A percentile compares a stretch with the other conserved stretches of the same genome.
These are phyloP conservation scores for Cynopterus sphinx DNA, from an alignment of 2,797 vertebrate genomes.

Conservation along the genomic window DNA sequence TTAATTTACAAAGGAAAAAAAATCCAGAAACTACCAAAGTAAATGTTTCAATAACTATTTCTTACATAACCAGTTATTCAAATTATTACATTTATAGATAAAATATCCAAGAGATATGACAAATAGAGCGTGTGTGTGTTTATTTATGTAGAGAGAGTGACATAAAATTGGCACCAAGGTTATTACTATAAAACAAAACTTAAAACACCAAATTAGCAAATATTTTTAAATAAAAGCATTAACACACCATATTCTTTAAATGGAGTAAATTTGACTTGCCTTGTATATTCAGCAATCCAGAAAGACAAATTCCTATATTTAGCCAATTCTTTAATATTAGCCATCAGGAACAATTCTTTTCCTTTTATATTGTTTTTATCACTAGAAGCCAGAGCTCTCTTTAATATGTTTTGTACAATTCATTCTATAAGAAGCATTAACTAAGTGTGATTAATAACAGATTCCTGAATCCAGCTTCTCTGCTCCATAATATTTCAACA, in stretches of 20 bases:
- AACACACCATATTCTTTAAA: conserved; percentile 3
- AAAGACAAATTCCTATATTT: not conserved
- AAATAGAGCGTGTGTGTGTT: not conserved
- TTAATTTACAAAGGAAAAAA: not conserved
- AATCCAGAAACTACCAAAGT: not conserved
- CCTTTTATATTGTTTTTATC: not conserved
- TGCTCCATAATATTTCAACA: not conserved
- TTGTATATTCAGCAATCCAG: not conserved
- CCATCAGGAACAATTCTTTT: not conserved
- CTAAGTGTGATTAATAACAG: not conserved
- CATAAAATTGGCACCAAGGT: not conserved
- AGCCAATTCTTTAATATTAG: conserved; percentile 7
- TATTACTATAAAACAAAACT: conserved; percentile 36
- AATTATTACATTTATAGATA: conserved; percentile 31
- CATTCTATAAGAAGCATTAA: not conserved
- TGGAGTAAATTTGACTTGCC: not conserved
- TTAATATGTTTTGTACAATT: not conserved
- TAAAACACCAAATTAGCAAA: conserved; percentile 44
- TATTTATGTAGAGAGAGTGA: conserved; percentile 3
- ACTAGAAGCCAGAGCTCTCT: not conserved
- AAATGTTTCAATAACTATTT: conserved; percentile 39
- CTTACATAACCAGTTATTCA: not conserved
- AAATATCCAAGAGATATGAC: not conserved
- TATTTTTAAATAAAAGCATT: conserved; percentile 4
- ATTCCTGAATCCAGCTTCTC: not conserved